Evolutionary conservation across 2,888 invertebrate genomes (phyloP).

Genomic region (Cetonia aurata): DNA sequence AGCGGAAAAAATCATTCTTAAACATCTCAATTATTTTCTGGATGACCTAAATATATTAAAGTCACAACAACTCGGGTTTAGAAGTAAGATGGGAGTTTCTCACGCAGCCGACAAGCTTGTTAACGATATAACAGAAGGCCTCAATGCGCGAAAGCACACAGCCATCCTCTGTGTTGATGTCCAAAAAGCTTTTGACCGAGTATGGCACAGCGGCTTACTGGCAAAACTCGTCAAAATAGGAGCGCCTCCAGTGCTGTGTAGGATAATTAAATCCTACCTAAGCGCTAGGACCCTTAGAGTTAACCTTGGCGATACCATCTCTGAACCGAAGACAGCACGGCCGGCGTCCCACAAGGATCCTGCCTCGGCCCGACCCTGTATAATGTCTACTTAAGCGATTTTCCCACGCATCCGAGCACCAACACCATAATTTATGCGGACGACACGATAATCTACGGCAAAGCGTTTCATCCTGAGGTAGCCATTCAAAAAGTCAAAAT

Average conservation of each 20-base stretch:
- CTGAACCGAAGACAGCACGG: background rate
- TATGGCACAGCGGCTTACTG: constrained; percentile 57
- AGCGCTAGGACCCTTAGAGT: background rate
- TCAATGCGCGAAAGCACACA: constrained; percentile 52
- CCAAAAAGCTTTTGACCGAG: constrained; percentile 59
- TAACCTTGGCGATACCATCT: background rate
- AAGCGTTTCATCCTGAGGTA: background rate
- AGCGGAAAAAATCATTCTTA: background rate
- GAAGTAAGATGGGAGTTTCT: background rate
- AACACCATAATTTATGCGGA: too few species aligned
- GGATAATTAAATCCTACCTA: background rate
- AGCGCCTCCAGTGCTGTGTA: background rate
- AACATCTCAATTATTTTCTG: background rate
- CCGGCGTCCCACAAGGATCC: background rate
- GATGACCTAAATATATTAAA: background rate
- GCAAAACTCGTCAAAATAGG: constrained; percentile 51
- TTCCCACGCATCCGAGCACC: background rate
- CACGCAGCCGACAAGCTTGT: constrained; percentile 55
- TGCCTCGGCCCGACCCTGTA: background rate
- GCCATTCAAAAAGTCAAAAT: background rate
- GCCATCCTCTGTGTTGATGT: constrained; percentile 57
- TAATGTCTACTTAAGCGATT: background rate
- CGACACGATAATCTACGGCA: background rate
- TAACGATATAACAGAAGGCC: constrained; percentile 51
- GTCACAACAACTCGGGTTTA: constrained; percentile 6